Percentiles rank a stretch among this genome's conserved stretches.
Conservation (phyloP, 2,888 invertebrate genomes). For the Drosophila diplacantha region DNA sequence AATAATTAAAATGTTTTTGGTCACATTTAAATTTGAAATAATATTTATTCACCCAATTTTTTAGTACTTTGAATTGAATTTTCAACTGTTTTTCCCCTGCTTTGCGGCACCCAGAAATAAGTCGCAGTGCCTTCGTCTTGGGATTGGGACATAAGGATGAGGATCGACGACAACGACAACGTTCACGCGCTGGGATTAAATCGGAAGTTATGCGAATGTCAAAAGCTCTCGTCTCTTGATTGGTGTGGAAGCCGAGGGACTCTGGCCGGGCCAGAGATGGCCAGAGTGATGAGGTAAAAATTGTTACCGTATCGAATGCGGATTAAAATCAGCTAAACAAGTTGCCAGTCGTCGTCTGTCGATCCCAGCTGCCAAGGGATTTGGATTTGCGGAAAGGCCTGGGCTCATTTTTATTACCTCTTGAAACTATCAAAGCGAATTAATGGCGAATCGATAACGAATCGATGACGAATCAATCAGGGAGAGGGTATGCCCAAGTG, state of each 20-base stretch:
- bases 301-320: conserved; percentile 76
- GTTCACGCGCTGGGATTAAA: conserved; percentile 70
- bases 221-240: conserved; percentile 50
- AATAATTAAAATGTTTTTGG: not conserved
- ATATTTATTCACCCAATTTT: not conserved
- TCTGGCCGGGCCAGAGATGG: not conserved
- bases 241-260: conserved; percentile 15
- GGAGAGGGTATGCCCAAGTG: not conserved
- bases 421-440: not conserved
- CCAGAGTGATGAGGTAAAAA: conserved; percentile 69
- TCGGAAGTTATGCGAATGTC: conserved; percentile 73
- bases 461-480: conserved; percentile 52
- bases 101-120: not conserved
- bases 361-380: conserved; percentile 12
- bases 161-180: conserved; percentile 49
- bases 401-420: not conserved
- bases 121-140: not conserved
- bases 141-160: conserved; percentile 36
- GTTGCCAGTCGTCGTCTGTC: conserved; percentile 48
- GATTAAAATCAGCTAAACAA: conserved; percentile 74
- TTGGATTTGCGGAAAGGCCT: not conserved
- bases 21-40: not conserved
- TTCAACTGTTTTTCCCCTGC: too few species aligned
- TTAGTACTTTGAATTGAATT: not conserved
- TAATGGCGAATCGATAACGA: conserved; percentile 36